These are phyloP conservation scores for Seriola aureovittata DNA, from an alignment of 2,113 vertebrate species.

Conservation along the genomic window DNA sequence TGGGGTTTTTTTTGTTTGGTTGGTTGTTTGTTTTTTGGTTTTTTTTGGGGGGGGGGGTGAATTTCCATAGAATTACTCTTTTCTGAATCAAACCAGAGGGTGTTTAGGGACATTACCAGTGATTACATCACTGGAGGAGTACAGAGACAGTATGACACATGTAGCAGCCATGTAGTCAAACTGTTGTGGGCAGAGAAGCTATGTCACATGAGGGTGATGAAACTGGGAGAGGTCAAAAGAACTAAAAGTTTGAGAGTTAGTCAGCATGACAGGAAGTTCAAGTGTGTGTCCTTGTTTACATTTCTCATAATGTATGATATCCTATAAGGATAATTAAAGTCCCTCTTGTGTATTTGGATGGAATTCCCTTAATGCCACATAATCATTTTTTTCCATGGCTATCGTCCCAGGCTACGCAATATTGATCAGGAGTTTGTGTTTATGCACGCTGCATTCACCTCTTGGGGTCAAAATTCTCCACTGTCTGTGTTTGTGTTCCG, in stretches of 20 bases:
- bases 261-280: conserved; percentile 13
- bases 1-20: too few relatives aligned
- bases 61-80: not conserved
- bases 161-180: not conserved
- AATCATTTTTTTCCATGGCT: not conserved
- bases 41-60: not conserved
- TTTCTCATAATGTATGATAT: not conserved
- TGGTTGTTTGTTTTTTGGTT: too few relatives aligned
- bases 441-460: not conserved
- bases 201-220: conserved; percentile 23
- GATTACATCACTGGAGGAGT: not conserved
- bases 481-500: not conserved
- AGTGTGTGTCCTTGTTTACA: not conserved
- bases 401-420: not conserved
- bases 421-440: not conserved
- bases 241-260: not conserved
- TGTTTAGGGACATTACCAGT: not conserved
- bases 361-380: not conserved
- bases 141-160: conserved; percentile 19
- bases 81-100: not conserved
- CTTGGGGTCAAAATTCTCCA: conserved; percentile 29
- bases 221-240: conserved; percentile 32
- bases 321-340: not conserved
- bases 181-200: not conserved
- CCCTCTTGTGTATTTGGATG: not conserved